A percentile compares a stretch with the other conserved stretches of the same genome.
These are phyloP conservation scores for Lutra lutra DNA, from an alignment of 2,797 vertebrate species.

Conservation along the genomic window DNA sequence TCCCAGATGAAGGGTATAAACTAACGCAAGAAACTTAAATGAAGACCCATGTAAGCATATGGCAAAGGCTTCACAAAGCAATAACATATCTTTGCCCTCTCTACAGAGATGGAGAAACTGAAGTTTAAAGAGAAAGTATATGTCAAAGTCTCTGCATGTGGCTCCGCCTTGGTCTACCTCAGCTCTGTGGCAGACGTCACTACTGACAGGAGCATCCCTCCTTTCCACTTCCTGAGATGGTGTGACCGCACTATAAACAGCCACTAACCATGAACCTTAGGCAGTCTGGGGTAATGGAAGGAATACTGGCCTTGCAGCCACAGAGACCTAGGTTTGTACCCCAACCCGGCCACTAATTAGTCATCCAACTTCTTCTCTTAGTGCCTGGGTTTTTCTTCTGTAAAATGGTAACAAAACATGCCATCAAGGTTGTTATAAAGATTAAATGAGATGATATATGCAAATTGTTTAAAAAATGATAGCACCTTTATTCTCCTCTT, in stretches of 20 bases:
- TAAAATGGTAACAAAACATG: not conserved
- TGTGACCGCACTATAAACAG: not conserved
- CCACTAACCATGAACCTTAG: not conserved
- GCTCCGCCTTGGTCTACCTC: not conserved
- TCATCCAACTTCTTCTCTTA: not conserved
- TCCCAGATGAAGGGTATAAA: not conserved
- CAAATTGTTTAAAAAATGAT: not conserved
- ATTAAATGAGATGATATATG: not conserved
- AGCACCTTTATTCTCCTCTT: not conserved
- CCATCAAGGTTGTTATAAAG: constrained; percentile 18
- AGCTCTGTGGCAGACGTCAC: not conserved
- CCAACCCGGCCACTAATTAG: not conserved
- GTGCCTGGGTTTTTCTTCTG: not conserved
- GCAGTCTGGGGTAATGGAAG: not conserved
- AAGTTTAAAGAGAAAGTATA: not conserved
- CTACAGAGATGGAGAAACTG: not conserved
- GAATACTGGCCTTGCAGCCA: not conserved
- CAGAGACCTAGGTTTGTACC: not conserved
- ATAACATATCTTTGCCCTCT: not conserved
- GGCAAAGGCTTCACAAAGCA: not conserved
- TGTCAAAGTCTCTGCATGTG: not conserved
- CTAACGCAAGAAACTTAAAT: not conserved
- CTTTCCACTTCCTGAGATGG: not conserved
- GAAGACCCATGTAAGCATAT: not conserved
- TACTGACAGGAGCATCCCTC: not conserved